Evolutionary conservation across 2,888 invertebrate species (phyloP), one percentile per base, ranked within the genome.

Genomic region (Cordilura impudica): DNA sequence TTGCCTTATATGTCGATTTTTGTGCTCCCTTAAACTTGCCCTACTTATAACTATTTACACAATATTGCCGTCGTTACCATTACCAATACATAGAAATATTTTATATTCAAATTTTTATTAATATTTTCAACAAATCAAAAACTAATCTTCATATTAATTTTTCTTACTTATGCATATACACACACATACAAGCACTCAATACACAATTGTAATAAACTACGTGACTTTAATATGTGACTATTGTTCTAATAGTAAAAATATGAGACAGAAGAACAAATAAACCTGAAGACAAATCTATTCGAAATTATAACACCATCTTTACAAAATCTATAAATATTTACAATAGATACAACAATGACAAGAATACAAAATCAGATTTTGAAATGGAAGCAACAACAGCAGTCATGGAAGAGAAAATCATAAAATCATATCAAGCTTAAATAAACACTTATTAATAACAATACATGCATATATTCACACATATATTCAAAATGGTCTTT

Each of bases 121-220:
- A 16, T 12, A 16, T 26, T 61, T 61, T 18, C n/a, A 2, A 56
- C 23, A 54, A 75, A 35, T 60, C 39, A 47, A 35, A 61, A 60
- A 56, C 26, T 26, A 39, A 56, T 72, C 66, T 45, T 26, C 35
- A 49, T 61, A 61, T 66, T 61, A 54, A 29, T 61, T 49, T 71
- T 47, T 8, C 21, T 12, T 16, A 26, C n/a, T n/a, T 29, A 7
- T 14, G 8, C 29, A 19, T 14, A 2, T 16, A 31, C 43, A 60
- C 6, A 31, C 43, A 60, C 6, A 31, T 18, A 19, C 26, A 31
- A 26, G 10, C 19, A 65, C 71, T 54, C 58, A 63, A 63, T 51
- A 31, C 58, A 39, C 74, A 78, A 60, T 78, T 78, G 78, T 78
- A 78, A 78, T 78, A 74, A 58, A 74, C 58, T 78, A 78, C 78